Conservation (phyloP, 2,113 vertebrate species). For the Damaliscus lunatus region DNA sequence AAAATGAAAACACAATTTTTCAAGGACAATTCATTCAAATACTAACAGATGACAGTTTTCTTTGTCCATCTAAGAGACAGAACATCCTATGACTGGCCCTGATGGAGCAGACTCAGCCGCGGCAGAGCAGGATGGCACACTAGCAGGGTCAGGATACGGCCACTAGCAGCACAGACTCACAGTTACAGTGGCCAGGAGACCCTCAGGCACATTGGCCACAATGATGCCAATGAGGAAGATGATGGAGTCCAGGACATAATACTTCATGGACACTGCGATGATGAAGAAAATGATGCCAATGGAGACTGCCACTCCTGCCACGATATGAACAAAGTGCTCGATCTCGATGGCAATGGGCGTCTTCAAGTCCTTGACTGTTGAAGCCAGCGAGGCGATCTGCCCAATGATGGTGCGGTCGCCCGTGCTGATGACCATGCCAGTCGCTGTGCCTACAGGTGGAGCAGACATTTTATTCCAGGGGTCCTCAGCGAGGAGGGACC, state of each 20-base stretch:
- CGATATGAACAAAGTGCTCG: constrained; percentile 86
- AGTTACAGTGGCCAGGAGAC: constrained; percentile 86
- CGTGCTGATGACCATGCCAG: constrained; percentile 84
- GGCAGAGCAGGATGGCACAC: accelerated
- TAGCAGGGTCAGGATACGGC: too few relatives aligned
- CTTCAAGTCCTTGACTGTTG: constrained; percentile 82
- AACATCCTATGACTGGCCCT: neutral
- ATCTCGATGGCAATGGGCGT: constrained; percentile 86
- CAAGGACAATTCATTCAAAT: neutral
- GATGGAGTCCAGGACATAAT: constrained; percentile 81
- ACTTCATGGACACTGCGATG: constrained; percentile 81
- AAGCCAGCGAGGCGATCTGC: constrained; percentile 84
- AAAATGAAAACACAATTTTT: constrained; percentile 11
- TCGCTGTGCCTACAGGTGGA: constrained; percentile 79
- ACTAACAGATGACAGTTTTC: neutral
- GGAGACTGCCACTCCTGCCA: constrained; percentile 83
- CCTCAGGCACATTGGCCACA: constrained; percentile 87
- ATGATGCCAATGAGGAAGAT: constrained; percentile 89
- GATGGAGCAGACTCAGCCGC: accelerated
- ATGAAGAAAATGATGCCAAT: constrained; percentile 85
- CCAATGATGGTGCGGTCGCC: constrained; percentile 86
- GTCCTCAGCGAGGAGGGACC: neutral
- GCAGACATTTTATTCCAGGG: neutral
- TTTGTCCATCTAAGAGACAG: neutral
- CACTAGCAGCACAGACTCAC: constrained; percentile 73